Conservation (phyloP, 1,140 invertebrate genomes). For the Drosophila nannoptera region DNA sequence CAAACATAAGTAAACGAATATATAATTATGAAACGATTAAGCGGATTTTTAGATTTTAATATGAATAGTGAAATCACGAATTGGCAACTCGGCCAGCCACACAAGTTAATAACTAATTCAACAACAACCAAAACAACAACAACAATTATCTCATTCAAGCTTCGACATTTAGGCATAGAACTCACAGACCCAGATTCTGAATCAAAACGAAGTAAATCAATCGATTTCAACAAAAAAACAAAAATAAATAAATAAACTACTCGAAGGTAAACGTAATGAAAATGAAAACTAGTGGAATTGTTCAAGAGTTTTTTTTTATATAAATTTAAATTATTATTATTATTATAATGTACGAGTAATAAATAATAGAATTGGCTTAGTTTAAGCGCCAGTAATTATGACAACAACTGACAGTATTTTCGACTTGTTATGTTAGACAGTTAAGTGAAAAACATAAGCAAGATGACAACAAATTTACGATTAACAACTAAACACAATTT, state of each 20-base stretch:
- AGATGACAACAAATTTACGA: slow-evolving; percentile 33
- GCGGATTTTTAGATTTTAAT: slow-evolving; percentile 72
- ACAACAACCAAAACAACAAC: slow-evolving; percentile 35
- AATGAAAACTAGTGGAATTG: slow-evolving; percentile 47
- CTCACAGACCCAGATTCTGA: slow-evolving; percentile 20
- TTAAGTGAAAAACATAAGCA: slow-evolving; percentile 33
- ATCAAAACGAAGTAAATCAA: slow-evolving; percentile 22
- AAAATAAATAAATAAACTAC: slow-evolving; percentile 1
- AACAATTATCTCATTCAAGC: slow-evolving; percentile 42
- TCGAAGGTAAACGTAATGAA: not conserved
- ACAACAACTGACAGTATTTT: slow-evolving; percentile 41
- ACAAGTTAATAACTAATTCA: slow-evolving; percentile 18
- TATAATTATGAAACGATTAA: slow-evolving; percentile 35
- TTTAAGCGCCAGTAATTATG: slow-evolving; percentile 60
- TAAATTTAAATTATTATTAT: slow-evolving; percentile 18
- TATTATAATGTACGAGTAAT: slow-evolving; percentile 25
- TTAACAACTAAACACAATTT: slow-evolving; percentile 51
- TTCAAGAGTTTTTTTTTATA: slow-evolving; percentile 35
- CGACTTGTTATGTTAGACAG: slow-evolving; percentile 61
- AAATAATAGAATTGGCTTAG: slow-evolving; percentile 42
- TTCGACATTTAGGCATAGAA: slow-evolving; percentile 49
- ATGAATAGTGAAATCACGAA: slow-evolving; percentile 39
- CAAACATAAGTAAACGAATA: slow-evolving; percentile 42
- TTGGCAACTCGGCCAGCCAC: slow-evolving; percentile 26
- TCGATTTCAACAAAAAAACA: slow-evolving; percentile 5